Base-by-base conservation (phyloP, 2,888 invertebrate genomes). In the Melolontha melolontha region DNA sequence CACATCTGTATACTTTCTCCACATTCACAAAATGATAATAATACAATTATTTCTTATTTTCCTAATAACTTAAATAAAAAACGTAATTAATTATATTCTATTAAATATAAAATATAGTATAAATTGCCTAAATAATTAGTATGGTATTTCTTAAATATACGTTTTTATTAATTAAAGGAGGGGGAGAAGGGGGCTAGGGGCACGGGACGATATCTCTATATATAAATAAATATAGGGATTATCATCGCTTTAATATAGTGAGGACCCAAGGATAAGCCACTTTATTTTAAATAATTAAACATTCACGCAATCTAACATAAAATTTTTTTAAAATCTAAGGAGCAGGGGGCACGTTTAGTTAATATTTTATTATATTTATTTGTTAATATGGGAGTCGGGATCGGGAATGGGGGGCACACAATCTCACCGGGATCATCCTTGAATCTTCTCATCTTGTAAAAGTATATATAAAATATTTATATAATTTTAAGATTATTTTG, bases 191-290 rank as follows among this genome's bases (percentile, higher is more conserved):
- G 29, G 34, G 34, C 34, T 34, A 34, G 7, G 34, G 6, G 34
- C 7, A 34, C 7, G 10, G 5, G 59, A 62, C 59, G 59, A 62
- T 62, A 62, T 62, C 47, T 6, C 59, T 57, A 62, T 34, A 12
- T 44, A 39, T 17, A 34, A 34, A 10, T 34, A 34, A 34, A 34
- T 17, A 8, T 62, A 62, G 47, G 29, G 47, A 62, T 14, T 62
- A 76, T 64, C 64, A 52, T 54, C 44, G 16, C 44, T 12, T 34
- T 39, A 8, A 12, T n/a, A n/a, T 34, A 27, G 68, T 74, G 73
- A 78, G 79, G 82, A 80, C 75, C 78, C 79, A 74, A 82, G 82
- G 81, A 82, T 81, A 83, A 83, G 82, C 82, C 73, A 59, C 66
- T 68, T 65, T 69, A 80, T 34, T 8, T 34, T 34, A 34, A 80